Base-by-base conservation (phyloP, 2,113 vertebrate species). In the Cyprinodon brontotheroides region DNA sequence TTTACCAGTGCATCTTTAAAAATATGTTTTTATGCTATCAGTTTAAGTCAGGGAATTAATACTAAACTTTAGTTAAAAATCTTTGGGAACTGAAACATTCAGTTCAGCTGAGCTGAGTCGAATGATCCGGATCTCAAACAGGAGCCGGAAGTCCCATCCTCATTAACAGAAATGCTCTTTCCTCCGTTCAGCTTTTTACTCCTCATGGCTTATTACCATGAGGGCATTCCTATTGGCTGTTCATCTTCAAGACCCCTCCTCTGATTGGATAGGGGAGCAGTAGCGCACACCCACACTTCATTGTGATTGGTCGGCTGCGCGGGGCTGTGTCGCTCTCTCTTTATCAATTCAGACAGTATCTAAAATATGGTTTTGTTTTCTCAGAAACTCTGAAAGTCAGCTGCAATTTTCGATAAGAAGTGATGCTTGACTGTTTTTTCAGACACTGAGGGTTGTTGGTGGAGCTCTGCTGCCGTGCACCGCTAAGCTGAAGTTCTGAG, bases 191-290 rank as follows among this genome's bases (percentile, higher is more conserved):
- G 64, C 10, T 45, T 20, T 63, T 20, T 65, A 11, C 50, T 80
- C 89, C 88, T 93, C 92, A 80, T 90, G 89, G 89, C 92, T 92
- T 84, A 90, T 93, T 92, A 89, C 89, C 88, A 87, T 90, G 53
- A 11, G 13, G 0, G 4, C 4, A 1, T 62, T 47, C 37, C 68
- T 6, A 84, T 89, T 48, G 88, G 88, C 86, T 85, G 80, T 0
- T 3, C 0, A 13, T 0, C 12, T 43, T 40, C 1, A 2, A 8
- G 0, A 9, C 38, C 76, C 48, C 64, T 0, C 61, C 0, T 0
- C 62, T 86, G 86, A 89, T 91, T 91, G 86, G 90, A 8, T 7
- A 0, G 3, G 0, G 2, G 8, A 15, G 8, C 63, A 57, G 66
- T 45, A 68, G 1, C 17, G 0, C 20, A 57, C 1, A 22, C 2